Conservation (phyloP, 2,797 vertebrate genomes). For the Falco berigora region DNA sequence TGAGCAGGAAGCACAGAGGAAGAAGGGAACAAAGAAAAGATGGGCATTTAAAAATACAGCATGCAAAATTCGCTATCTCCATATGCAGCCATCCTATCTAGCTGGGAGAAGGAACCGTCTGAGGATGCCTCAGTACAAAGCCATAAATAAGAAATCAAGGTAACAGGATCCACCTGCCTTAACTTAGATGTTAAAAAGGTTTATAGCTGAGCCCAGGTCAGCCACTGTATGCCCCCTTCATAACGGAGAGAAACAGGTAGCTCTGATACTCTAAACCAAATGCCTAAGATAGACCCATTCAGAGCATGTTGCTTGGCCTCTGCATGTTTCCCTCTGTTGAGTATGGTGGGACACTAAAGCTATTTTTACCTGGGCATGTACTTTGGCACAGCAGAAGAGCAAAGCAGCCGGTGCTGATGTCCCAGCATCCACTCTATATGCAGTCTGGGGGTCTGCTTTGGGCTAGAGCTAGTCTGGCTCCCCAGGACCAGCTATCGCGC, state of each 20-base stretch:
- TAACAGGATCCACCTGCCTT: not conserved
- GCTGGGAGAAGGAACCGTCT: not conserved
- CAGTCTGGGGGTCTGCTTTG: not conserved
- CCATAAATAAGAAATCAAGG: not conserved
- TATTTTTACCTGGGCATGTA: not conserved
- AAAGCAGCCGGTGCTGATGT: not conserved
- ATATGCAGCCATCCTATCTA: not conserved
- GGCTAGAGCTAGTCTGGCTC: not conserved
- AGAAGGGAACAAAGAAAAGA: not conserved
- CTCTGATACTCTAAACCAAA: not conserved
- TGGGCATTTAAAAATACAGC: not conserved
- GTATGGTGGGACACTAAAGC: not conserved
- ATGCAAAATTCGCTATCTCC: not conserved
- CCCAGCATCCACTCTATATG: not conserved
- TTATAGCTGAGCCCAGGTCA: not conserved
- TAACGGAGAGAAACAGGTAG: not conserved
- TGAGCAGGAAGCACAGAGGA: not conserved
- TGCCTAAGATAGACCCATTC: not conserved
- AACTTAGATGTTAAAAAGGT: not conserved
- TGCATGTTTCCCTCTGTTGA: not conserved
- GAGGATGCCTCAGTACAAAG: not conserved
- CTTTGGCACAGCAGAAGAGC: not conserved
- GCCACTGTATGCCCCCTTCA: not conserved
- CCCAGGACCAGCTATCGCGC: not conserved
- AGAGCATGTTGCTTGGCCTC: not conserved